Conservation (phyloP, 2,797 vertebrate species). For the Falco columbarius region DNA sequence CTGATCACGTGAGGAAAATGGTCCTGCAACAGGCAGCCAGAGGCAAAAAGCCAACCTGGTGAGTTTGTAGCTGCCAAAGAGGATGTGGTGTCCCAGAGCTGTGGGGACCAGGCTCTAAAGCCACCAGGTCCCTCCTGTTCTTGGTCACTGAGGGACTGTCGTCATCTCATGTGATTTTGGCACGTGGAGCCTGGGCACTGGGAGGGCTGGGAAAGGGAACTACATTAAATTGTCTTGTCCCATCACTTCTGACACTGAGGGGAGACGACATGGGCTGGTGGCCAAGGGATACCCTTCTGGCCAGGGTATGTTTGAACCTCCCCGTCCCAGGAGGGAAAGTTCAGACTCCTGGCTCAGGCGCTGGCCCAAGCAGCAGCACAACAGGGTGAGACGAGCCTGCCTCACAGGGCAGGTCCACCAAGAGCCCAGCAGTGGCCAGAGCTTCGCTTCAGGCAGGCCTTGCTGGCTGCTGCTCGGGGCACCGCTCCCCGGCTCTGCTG, state of each 20-base stretch:
- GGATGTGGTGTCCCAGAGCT: background rate
- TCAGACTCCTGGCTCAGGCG: background rate
- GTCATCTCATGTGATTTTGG: background rate
- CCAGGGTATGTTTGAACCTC: background rate
- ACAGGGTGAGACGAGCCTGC: background rate
- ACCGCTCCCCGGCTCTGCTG: rapidly evolving
- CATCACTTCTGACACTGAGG: background rate
- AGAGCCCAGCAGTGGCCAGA: background rate
- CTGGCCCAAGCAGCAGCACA: background rate
- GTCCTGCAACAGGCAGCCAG: background rate
- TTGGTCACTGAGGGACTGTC: background rate
- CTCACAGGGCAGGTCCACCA: background rate
- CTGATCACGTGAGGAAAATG: background rate
- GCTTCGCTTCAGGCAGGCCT: background rate
- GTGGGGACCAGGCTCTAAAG: background rate
- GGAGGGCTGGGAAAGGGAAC: background rate
- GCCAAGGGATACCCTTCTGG: background rate
- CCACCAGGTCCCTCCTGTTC: background rate
- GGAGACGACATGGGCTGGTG: background rate
- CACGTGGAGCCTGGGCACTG: background rate
- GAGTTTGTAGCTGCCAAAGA: background rate
- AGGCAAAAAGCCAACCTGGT: background rate
- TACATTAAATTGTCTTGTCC: background rate
- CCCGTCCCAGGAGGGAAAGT: background rate
- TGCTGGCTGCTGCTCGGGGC: background rate